Conservation (phyloP, 2,797 vertebrate genomes). For the Catharus ustulatus region DNA sequence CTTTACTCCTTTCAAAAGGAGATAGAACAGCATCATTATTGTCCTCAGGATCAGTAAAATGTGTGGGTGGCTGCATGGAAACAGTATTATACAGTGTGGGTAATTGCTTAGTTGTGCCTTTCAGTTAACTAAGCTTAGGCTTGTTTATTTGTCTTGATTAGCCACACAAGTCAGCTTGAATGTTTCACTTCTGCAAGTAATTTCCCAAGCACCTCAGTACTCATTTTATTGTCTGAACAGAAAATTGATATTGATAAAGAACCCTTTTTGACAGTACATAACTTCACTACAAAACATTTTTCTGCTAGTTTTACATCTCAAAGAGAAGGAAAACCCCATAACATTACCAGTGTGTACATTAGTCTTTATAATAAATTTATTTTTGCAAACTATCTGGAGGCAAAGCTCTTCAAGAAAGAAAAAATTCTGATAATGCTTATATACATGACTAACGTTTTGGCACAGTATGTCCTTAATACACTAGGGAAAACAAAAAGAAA, state of each 20-base stretch:
- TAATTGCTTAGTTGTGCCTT: conserved; percentile 49
- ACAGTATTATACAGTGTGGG: not conserved
- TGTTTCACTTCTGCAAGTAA: conserved; percentile 36
- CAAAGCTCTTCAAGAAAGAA: not conserved
- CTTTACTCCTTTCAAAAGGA: not conserved
- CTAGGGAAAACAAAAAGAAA: not conserved
- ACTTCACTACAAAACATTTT: not conserved
- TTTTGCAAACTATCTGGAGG: not conserved
- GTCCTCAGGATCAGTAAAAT: not conserved
- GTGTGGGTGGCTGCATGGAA: conserved; percentile 15
- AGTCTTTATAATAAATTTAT: not conserved
- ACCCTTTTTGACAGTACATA: not conserved
- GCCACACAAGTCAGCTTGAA: not conserved
- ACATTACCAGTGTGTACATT: not conserved
- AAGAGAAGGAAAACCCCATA: not conserved
- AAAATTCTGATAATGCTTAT: not conserved
- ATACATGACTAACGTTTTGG: not conserved
- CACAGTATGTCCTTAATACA: not conserved
- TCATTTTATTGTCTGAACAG: not conserved
- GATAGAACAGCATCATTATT: not conserved
- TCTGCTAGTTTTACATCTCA: not conserved
- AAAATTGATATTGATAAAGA: not conserved
- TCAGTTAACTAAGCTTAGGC: conserved; percentile 23
- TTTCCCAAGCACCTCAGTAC: not conserved
- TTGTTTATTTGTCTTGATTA: conserved; percentile 55